Percentiles rank a stretch among this genome's conserved stretches.
Evolutionary conservation across 2,113 vertebrate species (phyloP).

Genomic region (Bucco capensis): DNA sequence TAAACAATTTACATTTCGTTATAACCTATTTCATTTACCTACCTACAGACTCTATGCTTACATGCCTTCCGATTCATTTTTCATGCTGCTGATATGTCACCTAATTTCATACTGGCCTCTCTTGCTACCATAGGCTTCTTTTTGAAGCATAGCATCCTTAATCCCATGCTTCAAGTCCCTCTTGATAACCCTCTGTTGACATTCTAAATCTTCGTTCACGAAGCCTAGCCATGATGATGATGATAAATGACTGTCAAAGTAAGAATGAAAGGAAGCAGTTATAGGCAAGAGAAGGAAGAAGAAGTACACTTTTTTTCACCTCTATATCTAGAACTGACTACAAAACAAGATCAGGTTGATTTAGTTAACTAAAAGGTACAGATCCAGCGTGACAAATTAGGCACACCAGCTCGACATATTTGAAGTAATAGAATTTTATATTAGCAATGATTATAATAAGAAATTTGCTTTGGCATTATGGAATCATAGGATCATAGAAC

Average conservation of each 20-base stretch:
- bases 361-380: background rate
- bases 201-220: no score
- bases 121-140: background rate
- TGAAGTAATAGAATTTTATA: background rate
- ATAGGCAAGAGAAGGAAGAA: background rate
- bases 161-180: background rate
- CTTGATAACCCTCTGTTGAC: background rate
- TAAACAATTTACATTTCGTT: constrained; percentile 10
- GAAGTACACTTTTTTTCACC: background rate
- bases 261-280: background rate
- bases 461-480: background rate
- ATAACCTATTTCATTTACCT: constrained; percentile 13
- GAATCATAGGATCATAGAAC: no score
- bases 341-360: background rate
- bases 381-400: constrained; percentile 6
- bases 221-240: no score
- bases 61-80: constrained; percentile 1
- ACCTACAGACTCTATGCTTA: background rate
- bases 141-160: background rate
- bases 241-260: background rate
- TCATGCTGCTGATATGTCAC: background rate
- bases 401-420: background rate
- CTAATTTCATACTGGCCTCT: constrained; percentile 23
- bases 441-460: background rate
- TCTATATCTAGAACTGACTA: background rate